phyloP scores from a whole-genome alignment of 2,113 vertebrate species.

The Microcebus tavaratra region DNA sequence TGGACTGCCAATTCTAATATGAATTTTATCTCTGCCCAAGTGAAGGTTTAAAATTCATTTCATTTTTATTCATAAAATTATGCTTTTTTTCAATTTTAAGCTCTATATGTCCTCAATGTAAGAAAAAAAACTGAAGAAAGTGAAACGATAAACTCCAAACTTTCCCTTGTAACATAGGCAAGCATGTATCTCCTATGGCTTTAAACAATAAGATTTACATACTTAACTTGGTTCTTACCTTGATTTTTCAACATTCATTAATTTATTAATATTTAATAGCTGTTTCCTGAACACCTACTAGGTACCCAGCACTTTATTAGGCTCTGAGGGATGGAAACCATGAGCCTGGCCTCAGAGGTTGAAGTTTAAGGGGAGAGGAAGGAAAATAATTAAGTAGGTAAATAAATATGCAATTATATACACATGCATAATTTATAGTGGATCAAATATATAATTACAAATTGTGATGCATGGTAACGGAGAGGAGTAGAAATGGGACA shows the following conservation, averaged over 20 bases:
- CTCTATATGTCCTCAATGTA: not conserved
- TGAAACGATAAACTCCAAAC: not conserved
- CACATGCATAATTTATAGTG: not conserved
- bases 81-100: not conserved
- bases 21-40: slow-evolving; percentile 57
- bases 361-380: not conserved
- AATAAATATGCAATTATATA: not conserved
- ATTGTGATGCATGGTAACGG: not conserved
- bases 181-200: not conserved
- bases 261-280: not conserved
- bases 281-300: not conserved
- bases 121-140: not conserved
- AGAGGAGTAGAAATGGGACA: not conserved
- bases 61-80: slow-evolving; percentile 51
- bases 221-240: not conserved
- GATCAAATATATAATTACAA: not conserved
- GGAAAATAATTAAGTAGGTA: not conserved
- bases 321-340: not conserved
- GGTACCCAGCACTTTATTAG: not conserved
- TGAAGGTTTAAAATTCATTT: slow-evolving; percentile 60
- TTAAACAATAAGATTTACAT: not conserved
- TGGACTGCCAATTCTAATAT: slow-evolving; percentile 56
- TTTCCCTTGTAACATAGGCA: not conserved
- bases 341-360: not conserved
- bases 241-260: not conserved